Evolutionary conservation across 2,113 vertebrate species (phyloP).

Genomic region (Xiphophorus hellerii): DNA sequence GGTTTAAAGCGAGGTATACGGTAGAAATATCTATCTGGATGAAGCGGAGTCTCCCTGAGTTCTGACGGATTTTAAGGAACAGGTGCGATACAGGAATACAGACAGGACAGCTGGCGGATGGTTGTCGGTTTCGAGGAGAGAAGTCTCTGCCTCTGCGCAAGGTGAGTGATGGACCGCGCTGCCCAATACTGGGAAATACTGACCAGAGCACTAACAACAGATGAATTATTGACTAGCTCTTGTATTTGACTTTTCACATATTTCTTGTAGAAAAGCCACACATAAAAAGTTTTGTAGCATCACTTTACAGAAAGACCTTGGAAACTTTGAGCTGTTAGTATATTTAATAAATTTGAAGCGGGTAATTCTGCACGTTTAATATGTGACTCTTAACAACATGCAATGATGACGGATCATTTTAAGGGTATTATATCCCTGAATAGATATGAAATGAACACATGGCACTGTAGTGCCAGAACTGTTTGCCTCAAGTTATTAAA

Average conservation of each 20-base stretch:
- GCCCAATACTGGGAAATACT: not conserved
- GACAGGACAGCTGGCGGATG: slow-evolving; percentile 58
- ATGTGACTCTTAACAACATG: not conserved
- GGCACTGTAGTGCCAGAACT: not conserved
- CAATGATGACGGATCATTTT: not conserved
- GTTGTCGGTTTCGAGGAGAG: slow-evolving; percentile 60
- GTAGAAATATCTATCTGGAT: not conserved
- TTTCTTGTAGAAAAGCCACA: no score
- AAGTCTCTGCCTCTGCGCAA: slow-evolving; percentile 63
- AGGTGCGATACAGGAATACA: slow-evolving; percentile 50
- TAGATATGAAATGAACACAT: not conserved
- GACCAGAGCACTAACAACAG: slow-evolving; percentile 17
- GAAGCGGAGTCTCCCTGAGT: slow-evolving; percentile 16
- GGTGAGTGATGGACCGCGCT: slow-evolving; percentile 66
- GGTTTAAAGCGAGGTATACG: not conserved
- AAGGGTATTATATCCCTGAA: no score
- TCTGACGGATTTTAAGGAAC: slow-evolving; percentile 52
- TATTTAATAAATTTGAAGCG: not conserved
- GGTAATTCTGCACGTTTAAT: not conserved
- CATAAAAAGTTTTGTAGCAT: not conserved
- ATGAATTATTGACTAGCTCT: slow-evolving; percentile 11
- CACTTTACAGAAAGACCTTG: not conserved
- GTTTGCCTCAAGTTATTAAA: not conserved
- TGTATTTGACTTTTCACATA: not conserved
- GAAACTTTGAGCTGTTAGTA: not conserved